phyloP scores from a whole-genome alignment of 2,113 vertebrate species.

The Uria lomvia region DNA sequence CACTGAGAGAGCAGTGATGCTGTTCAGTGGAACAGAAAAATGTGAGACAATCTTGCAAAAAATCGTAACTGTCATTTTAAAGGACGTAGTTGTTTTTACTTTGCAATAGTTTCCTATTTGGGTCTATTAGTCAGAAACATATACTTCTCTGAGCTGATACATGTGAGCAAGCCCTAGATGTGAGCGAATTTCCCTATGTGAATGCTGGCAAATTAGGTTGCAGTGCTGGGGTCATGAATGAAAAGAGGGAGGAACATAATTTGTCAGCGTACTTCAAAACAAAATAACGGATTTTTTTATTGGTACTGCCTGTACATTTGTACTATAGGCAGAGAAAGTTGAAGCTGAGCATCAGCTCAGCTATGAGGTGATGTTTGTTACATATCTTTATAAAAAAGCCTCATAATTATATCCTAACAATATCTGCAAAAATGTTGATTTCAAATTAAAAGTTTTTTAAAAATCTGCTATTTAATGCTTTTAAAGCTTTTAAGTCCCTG shows the following conservation, averaged over 20 bases:
- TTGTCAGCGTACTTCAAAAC: not conserved
- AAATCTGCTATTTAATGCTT: not conserved
- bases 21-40: not conserved
- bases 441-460: not conserved
- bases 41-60: not conserved
- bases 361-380: not conserved
- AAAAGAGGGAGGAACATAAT: not conserved
- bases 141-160: not conserved
- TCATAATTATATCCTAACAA: not conserved
- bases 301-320: not conserved
- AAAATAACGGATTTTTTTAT: not conserved
- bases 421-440: not conserved
- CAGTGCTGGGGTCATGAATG: not conserved
- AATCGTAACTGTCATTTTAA: not conserved
- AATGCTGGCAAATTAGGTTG: not conserved
- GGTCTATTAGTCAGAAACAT: not conserved
- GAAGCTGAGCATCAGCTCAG: not conserved
- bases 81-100: not conserved
- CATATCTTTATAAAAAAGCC: not conserved
- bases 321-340: not conserved
- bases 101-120: not conserved
- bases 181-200: not conserved
- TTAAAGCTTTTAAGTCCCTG: not conserved
- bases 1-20: not conserved
- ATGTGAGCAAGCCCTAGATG: not conserved